Evolutionary conservation across 2,113 vertebrate species (phyloP).

Genomic region (Varanus komodoensis): DNA sequence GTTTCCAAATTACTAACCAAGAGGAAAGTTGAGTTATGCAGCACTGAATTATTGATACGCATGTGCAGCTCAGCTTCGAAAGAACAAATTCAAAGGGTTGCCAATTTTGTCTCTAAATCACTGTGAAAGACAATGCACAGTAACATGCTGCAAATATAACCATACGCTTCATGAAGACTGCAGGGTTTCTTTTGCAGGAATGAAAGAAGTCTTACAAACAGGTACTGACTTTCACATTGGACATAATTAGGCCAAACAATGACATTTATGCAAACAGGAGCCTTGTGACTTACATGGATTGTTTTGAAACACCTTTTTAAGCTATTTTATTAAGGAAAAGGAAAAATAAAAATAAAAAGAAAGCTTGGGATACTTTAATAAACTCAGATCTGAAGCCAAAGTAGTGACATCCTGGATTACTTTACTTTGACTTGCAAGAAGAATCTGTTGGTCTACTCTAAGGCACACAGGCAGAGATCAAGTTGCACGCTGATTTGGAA

Average conservation of each 20-base stretch:
- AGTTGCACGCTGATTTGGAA: neutral
- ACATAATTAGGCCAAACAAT: slow-evolving; percentile 31
- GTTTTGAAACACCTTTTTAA: neutral
- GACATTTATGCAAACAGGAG: neutral
- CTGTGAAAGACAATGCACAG: slow-evolving; percentile 1
- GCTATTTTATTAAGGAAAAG: neutral
- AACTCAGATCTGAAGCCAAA: neutral
- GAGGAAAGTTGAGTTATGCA: neutral
- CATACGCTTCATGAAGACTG: slow-evolving; percentile 1
- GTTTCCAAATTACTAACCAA: neutral
- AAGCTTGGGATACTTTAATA: neutral
- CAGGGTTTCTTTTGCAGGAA: neutral
- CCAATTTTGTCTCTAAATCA: neutral
- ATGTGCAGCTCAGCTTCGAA: neutral
- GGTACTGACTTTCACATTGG: neutral
- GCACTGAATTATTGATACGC: neutral
- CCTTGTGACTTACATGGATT: fast-evolving
- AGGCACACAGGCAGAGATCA: neutral
- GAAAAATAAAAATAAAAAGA: neutral
- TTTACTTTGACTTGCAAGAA: neutral
- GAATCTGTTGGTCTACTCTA: neutral
- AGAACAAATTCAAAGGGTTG: neutral
- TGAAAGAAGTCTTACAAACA: slow-evolving; percentile 20
- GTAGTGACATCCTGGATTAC: neutral
- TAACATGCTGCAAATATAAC: neutral